Base-by-base conservation (phyloP, 2,888 invertebrate species). In the Ormyrus pomaceus region DNA sequence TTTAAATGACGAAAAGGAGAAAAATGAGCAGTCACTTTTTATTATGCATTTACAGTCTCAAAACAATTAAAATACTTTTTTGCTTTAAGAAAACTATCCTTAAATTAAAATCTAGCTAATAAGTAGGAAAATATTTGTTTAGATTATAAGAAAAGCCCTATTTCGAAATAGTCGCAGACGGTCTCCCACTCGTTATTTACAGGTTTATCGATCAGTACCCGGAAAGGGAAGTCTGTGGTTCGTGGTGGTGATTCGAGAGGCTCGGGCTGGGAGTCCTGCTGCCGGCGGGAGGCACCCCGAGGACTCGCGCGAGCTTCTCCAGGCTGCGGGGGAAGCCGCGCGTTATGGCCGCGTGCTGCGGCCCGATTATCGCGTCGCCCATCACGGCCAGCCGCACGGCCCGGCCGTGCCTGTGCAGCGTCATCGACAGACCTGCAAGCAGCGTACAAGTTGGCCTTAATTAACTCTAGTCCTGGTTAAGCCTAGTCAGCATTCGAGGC, bases 301-400 rank as follows among this genome's bases (percentile, higher is more conserved):
- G 84, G 9, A 86, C 86, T 2, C 75, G 83, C 5, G 90, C 89
- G 10, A 90, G 84, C 50, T 84, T 87, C 58, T 86, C 83, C 45
- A 90, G 73, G 56, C 88, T 88, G 45, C 79, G 85, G 1, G 89
- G 88, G 50, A 90, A 90, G 10, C 82, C 83, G 75, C 85, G 87
- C 2, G 90, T 87, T 50, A 90, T 88, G 46, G 88, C 85, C 0
- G 89, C 83, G 90, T 95, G 95, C 19, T 93, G 92, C 0, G 95
- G 95, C 0, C 93, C 92, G n/a, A 95, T 91, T 11, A 94, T 92
- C 0, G 95, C 93, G 87, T 95, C 95, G 0, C 94, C 93, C 95
- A 95, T 95, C 7, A 95, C 94, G 1, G 94, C 94, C 6, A 95
- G 89, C 2, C 94, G 92, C 2, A 95, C 92, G 1, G 93, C 92